Conservation (phyloP, 2,113 vertebrate genomes). For the Tautogolabrus adspersus region DNA sequence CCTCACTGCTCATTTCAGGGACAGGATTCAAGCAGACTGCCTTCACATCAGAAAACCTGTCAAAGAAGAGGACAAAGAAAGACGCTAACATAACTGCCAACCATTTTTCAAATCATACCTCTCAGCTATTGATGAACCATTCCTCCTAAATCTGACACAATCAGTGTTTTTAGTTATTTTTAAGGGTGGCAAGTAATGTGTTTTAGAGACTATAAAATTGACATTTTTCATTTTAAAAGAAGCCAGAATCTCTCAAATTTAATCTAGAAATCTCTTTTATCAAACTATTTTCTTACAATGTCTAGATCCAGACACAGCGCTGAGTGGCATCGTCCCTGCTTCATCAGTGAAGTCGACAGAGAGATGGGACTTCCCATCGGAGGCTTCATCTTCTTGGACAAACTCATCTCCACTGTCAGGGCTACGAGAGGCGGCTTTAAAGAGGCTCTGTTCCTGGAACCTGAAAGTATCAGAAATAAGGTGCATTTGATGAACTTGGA, state of each 20-base stretch:
- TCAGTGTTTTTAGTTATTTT: too few species aligned
- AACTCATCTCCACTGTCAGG: conserved; percentile 8
- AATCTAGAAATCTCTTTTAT: not conserved
- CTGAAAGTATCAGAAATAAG: conserved; percentile 31
- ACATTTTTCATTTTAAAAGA: not conserved
- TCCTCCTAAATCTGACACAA: too few species aligned
- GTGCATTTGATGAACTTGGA: not conserved
- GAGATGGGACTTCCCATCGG: not conserved
- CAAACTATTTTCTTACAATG: conserved; percentile 24
- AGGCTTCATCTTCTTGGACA: conserved; percentile 10
- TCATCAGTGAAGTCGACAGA: not conserved
- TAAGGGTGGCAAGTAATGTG: too few species aligned
- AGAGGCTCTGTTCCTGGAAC: conserved; percentile 28
- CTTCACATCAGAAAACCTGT: conserved; percentile 46
- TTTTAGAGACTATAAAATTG: too few species aligned
- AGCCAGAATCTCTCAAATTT: not conserved
- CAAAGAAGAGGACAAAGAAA: not conserved
- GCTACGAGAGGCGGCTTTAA: not conserved
- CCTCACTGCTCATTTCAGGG: not conserved
- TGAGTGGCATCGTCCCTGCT: not conserved
- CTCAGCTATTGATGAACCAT: not conserved
- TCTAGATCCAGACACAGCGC: rapidly evolving
- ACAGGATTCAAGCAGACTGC: not conserved
- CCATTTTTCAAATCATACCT: not conserved
- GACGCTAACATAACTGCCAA: not conserved